A percentile compares a stretch with the other conserved stretches of the same genome.
Evolutionary conservation across 2,797 vertebrate genomes (phyloP).

Genomic region (Galaxias olidus): DNA sequence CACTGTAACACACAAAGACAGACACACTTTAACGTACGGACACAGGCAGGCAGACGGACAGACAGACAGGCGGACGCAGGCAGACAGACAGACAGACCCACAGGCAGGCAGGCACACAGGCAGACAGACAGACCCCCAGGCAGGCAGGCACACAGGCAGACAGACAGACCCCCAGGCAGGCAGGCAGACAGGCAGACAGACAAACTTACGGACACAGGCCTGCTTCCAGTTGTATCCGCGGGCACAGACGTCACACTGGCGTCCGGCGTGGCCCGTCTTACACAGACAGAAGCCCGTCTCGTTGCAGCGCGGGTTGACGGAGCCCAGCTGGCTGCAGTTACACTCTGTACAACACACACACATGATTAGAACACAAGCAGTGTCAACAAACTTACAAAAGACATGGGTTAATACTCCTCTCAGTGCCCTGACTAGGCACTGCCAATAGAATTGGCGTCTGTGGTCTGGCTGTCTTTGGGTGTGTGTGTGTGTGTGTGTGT

Average conservation of each 20-base stretch:
- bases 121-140: too few species aligned
- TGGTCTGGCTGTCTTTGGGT: neutral
- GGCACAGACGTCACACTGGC: conserved; percentile 89
- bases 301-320: conserved; percentile 85
- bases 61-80: neutral
- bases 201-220: conserved; percentile 84
- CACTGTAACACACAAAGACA: conserved; percentile 78
- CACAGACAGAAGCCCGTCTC: conserved; percentile 89
- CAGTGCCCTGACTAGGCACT: too few species aligned
- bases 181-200: conserved; percentile 53
- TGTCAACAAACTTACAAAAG: too few species aligned
- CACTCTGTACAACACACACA: conserved; percentile 80
- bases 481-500: conserved; percentile 2
- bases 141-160: too few species aligned
- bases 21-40: neutral
- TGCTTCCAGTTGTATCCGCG: conserved; percentile 88
- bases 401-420: too few species aligned
- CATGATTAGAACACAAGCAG: too few species aligned
- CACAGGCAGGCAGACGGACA: neutral
- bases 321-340: conserved; percentile 84
- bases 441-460: neutral
- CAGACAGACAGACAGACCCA: conserved; percentile 53
- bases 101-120: conserved; percentile 6
- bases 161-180: conserved; percentile 56
- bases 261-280: conserved; percentile 83